Base-by-base conservation (phyloP, 2,888 invertebrate species). In the Dorcus parallelipipedus region DNA sequence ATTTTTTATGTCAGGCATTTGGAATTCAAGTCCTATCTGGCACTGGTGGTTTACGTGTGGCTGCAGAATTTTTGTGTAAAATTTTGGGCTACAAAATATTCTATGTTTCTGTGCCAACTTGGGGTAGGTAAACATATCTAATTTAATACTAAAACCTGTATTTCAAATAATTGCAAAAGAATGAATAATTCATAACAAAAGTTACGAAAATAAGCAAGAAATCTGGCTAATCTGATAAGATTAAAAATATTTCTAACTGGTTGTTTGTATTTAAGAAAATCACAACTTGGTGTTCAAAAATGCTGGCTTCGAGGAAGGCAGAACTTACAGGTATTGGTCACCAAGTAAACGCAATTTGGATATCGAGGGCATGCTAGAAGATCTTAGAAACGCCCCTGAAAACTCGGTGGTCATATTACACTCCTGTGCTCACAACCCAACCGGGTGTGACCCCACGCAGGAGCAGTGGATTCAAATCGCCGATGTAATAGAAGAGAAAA, bases 381-480 rank as follows among this genome's bases (percentile, higher is more conserved):
- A 96, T 79, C 80, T 97, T 58, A 79, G 81, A 63, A 80, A 80
- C 57, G 95, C 95, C 8, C 93, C 94, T 0, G 87, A 88, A 73
- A 88, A 90, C 71, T 83, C 96, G 0, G 95, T 96, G 0, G 85
- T 99, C 49, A 85, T 99, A 65, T 82, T 99, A 43, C 99, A 99
- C 78, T 91, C 95, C 0, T 97, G 97, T 78, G 98, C 98, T 4
- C 99, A 99, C 79, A 99, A 99, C 81, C 99, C 99, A 6, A 99
- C 99, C 7, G 99, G 99, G 49, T 90, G 93, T 69, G 98, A 99
- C 78, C 97, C 97, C 50, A 92, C 93, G 0, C 83, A 86, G 48
- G 96, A 97, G 4, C 94, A 99, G 78, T 99, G 98, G 98, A 81
- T 83, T 70, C 79, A 86, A 78, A 91, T 99, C 67, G 94, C 94